Evolutionary conservation across 92 coral and sea anemone species (phyloP).

Genomic region (Epizoanthus stellaris): DNA sequence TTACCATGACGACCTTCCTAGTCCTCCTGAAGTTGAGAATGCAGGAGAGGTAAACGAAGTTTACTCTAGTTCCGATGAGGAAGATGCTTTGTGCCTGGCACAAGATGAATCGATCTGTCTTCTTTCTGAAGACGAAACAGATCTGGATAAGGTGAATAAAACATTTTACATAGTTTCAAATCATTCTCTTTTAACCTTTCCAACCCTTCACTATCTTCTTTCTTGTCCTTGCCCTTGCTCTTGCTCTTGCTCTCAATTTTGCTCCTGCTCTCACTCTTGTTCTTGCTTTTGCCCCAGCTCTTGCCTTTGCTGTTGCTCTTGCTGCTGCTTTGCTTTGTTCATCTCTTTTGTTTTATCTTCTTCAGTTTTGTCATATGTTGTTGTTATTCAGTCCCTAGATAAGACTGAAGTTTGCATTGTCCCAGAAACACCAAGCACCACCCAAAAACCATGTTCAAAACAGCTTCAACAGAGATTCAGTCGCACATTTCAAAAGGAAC

Average conservation of each 20-base stretch:
- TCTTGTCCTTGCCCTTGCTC: neutral
- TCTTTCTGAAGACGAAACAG: conserved; percentile 36
- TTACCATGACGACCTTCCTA: conserved; percentile 12
- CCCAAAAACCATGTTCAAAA: neutral
- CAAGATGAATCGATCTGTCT: conserved; percentile 34
- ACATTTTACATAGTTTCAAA: neutral
- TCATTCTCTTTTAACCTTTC: neutral
- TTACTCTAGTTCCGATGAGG: neutral
- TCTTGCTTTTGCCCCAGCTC: neutral
- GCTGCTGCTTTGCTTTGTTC: no score
- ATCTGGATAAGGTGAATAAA: conserved; percentile 13
- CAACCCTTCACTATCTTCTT: neutral
- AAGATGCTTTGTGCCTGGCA: conserved; percentile 9
- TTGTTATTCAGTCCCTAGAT: conserved; percentile 15
- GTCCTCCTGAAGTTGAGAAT: neutral
- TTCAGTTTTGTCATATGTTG: neutral
- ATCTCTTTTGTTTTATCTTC: no score
- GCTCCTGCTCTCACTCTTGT: neutral
- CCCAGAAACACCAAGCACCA: conserved; percentile 59
- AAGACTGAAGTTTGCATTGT: conserved; percentile 33
- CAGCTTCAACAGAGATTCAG: conserved; percentile 17
- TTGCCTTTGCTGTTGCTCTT: neutral
- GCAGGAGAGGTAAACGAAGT: neutral
- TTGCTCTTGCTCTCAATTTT: neutral
- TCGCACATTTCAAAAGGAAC: neutral